Conservation (phyloP, 2,888 invertebrate genomes). For the Tipula unca region DNA sequence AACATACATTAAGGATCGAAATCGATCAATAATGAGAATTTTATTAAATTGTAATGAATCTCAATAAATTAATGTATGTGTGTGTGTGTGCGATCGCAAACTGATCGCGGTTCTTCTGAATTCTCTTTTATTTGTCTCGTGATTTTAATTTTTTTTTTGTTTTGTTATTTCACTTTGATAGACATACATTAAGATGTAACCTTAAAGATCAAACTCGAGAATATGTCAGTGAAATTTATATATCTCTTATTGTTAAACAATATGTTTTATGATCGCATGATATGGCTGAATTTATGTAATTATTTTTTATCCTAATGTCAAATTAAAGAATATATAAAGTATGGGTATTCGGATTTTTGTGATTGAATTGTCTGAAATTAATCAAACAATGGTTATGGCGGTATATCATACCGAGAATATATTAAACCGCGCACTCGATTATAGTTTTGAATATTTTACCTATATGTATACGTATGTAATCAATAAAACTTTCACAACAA, state of each 20-base stretch:
- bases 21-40: not conserved
- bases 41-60: not conserved
- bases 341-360: not conserved
- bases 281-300: not conserved
- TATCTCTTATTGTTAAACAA: not conserved
- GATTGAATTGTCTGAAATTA: not conserved
- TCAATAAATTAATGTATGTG: not conserved
- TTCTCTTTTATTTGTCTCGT: not conserved
- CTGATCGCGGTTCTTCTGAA: not conserved
- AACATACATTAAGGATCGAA: not conserved
- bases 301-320: not conserved
- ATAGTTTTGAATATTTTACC: not conserved
- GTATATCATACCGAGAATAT: not conserved
- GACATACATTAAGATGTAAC: not conserved
- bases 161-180: not conserved
- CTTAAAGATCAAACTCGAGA: not conserved
- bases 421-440: not conserved
- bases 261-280: conserved; percentile 14
- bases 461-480: not conserved
- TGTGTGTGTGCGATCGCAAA: not conserved
- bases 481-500: not conserved
- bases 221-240: conserved; percentile 14
- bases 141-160: not conserved
- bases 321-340: not conserved
- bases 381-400: not conserved